Base-by-base conservation (phyloP, 2,797 vertebrate species). In the Lacerta agilis region DNA sequence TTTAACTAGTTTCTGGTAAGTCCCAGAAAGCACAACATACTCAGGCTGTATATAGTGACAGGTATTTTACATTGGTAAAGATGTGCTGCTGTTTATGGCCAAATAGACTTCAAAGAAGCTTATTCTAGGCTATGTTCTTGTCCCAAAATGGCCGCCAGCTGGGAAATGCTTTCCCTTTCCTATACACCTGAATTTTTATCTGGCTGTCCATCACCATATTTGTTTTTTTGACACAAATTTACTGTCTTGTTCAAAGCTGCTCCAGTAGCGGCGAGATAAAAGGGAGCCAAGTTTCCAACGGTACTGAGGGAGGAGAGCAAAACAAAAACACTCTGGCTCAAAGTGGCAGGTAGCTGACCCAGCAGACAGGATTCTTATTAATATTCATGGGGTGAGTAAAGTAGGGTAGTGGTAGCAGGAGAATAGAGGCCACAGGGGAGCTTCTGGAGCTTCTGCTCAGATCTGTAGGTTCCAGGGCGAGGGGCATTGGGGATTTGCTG, bases 271-370 rank as follows among this genome's bases (percentile, higher is more conserved):
- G 61, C 7, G 6, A 61, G 72, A 45, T 77, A 71, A 82, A 71
- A 85, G 45, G 25, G 78, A 64, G 61, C 36, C 45, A 75, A n/a
- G 71, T 23, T 72, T 79, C 43, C 36, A 67, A 17, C 55, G 43
- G 25, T 67, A 20, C 43, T 36, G 23, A 69, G 58, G 71, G 71
- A 85, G n/a, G 64, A 61, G 36, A 71, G 64, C 23, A 71, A 80
- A 87, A 81, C 69, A 58, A 81, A 80, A 78, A n/a, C 33, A 25
- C 71, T 73, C 41, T 71, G 86, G 41, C 58, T 67, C 29, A 69
- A 87, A 33, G 69, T 80, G 80, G 79, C 86, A 88, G 64, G n/a
- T 81, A 69, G 43, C 36, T 76, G 64, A 81, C 83, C 61, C 84
- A 23, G 69, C 45, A 0, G n/a, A 86, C 78, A 79, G 27, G 20